Conservation (phyloP, 2,113 vertebrate species). For the Fulica atra region DNA sequence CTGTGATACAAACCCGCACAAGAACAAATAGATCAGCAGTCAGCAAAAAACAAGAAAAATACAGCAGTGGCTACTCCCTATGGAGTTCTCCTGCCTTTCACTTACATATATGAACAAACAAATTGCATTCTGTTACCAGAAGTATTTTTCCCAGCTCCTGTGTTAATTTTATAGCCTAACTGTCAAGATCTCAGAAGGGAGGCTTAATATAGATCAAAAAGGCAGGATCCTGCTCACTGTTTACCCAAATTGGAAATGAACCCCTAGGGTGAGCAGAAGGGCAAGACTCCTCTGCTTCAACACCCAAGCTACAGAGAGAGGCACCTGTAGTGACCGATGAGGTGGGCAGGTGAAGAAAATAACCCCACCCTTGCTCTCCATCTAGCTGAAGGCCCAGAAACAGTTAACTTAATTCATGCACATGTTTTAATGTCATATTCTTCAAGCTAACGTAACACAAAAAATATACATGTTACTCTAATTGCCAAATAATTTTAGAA, state of each 20-base stretch:
- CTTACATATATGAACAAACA: neutral
- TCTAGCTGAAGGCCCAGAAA: neutral
- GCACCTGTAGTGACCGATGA: neutral
- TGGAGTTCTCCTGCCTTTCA: neutral
- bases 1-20: neutral
- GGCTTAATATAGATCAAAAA: constrained; percentile 43
- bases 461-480: neutral
- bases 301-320: neutral
- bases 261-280: constrained; percentile 26
- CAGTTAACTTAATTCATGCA: neutral
- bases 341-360: neutral
- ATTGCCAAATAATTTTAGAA: neutral
- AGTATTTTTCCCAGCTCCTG: constrained; percentile 23
- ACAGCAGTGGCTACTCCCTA: neutral
- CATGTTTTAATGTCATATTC: neutral
- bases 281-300: constrained; percentile 31
- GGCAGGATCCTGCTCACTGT: constrained; percentile 8
- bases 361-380: neutral
- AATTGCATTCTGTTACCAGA: neutral
- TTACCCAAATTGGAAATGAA: constrained; percentile 45
- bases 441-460: neutral
- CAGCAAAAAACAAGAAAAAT: neutral
- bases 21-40: neutral
- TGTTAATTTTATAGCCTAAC: constrained; percentile 23
- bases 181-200: constrained; percentile 26